Conservation (phyloP, 2,888 invertebrate species). For the Mamestra brassicae region DNA sequence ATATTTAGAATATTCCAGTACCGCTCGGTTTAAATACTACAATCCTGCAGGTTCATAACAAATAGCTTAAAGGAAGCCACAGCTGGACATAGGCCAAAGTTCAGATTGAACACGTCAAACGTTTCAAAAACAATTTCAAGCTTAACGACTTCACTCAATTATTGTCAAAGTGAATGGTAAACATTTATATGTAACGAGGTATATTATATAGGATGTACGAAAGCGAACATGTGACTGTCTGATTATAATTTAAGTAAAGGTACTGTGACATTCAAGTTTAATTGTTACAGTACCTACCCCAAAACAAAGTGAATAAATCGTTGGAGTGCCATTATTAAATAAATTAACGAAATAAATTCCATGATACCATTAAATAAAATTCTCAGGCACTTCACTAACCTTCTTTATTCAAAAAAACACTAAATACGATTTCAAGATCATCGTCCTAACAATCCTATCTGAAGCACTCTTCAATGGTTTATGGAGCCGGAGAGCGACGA, state of each 20-base stretch:
- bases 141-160: conserved; percentile 30
- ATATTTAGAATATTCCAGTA: not conserved
- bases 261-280: not conserved
- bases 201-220: not conserved
- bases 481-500: not conserved
- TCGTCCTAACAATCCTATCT: not conserved
- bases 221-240: not conserved
- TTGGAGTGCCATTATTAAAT: too few species aligned
- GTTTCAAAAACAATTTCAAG: conserved; percentile 16
- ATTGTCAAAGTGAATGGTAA: conserved; percentile 33
- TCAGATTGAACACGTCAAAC: conserved; percentile 6
- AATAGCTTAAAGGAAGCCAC: not conserved
- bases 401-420: too few species aligned
- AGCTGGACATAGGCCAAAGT: conserved; percentile 2
- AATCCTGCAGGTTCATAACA: not conserved
- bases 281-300: too few species aligned
- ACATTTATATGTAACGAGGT: not conserved
- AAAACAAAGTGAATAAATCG: too few species aligned
- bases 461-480: not conserved
- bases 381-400: too few species aligned
- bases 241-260: not conserved
- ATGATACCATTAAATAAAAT: too few species aligned
- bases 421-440: not conserved
- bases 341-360: too few species aligned
- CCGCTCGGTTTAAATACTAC: too few species aligned